These are phyloP conservation scores for Peromyscus attwateri DNA, from an alignment of 2,797 vertebrate species.

Conservation along the genomic window DNA sequence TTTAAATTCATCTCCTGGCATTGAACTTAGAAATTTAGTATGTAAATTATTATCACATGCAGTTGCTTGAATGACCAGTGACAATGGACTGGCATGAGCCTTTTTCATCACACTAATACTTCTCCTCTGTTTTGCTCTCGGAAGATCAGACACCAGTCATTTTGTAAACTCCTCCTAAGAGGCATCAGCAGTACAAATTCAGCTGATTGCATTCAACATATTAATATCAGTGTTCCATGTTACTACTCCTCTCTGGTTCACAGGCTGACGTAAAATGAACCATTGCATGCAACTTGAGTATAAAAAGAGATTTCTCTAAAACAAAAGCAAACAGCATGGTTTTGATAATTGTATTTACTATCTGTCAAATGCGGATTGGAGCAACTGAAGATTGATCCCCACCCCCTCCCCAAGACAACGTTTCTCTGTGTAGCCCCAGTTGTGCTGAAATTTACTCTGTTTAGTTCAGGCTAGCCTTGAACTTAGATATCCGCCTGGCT, in stretches of 20 bases:
- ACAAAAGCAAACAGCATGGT: background rate
- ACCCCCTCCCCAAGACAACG: too few species aligned
- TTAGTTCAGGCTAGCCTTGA: too few species aligned
- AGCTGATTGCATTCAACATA: background rate
- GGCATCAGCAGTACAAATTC: conserved; percentile 32
- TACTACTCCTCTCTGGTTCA: background rate
- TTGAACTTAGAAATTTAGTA: background rate
- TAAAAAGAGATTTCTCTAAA: conserved; percentile 7
- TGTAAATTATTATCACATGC: background rate
- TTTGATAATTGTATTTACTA: conserved; percentile 38
- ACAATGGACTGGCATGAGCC: background rate
- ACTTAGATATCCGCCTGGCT: too few species aligned
- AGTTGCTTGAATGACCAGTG: conserved; percentile 8
- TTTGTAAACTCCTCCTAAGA: conserved; percentile 43
- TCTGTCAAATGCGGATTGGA: background rate
- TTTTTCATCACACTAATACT: conserved; percentile 30
- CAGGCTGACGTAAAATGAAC: background rate
- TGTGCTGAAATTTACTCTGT: too few species aligned
- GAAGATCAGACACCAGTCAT: background rate
- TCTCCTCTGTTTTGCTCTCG: background rate
- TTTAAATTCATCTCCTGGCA: conserved; percentile 65
- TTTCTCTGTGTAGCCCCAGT: too few species aligned
- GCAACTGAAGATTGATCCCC: background rate
- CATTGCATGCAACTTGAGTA: background rate
- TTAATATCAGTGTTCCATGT: background rate